Percentiles rank a stretch among this genome's conserved stretches.
Conservation (phyloP, 1,140 invertebrate species). For the Trichonephila inaurata region DNA sequence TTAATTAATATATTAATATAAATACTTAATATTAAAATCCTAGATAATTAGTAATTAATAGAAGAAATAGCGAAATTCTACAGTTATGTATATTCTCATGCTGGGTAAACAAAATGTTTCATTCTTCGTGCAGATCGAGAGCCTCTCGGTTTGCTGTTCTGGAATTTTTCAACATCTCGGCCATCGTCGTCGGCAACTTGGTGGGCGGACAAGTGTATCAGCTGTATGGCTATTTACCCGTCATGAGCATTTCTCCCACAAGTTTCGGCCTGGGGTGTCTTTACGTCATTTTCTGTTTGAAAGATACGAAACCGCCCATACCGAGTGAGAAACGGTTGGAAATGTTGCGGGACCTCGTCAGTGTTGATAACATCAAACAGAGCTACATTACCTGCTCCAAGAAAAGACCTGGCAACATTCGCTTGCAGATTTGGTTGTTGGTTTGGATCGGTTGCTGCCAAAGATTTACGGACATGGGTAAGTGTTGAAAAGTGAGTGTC, state of each 20-base stretch:
- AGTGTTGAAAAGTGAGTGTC: not conserved
- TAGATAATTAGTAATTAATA: no score
- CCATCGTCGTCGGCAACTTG: conserved; percentile 24
- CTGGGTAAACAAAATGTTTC: no score
- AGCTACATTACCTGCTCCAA: conserved; percentile 54
- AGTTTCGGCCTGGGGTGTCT: not conserved
- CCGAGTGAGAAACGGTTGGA: not conserved
- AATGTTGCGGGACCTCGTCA: conserved; percentile 48
- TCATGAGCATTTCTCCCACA: not conserved
- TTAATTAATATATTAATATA: no score
- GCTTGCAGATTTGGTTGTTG: conserved; percentile 53
- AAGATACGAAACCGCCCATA: conserved; percentile 43
- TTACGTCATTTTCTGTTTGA: conserved; percentile 38
- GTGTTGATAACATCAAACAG: conserved; percentile 59
- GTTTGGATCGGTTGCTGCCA: not conserved
- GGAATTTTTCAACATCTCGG: conserved; percentile 32
- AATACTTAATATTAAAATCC: no score
- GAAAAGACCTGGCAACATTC: conserved; percentile 40
- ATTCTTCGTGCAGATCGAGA: conserved; percentile 8
- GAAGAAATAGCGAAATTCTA: no score
- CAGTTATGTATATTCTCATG: no score
- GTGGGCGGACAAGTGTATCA: conserved; percentile 52
- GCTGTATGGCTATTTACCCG: not conserved
- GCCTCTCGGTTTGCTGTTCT: conserved; percentile 43
- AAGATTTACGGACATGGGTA: conserved; percentile 46